Percentiles rank a stretch among this genome's conserved stretches.
Conservation (phyloP, 2,113 vertebrate species). For the Ictalurus furcatus region DNA sequence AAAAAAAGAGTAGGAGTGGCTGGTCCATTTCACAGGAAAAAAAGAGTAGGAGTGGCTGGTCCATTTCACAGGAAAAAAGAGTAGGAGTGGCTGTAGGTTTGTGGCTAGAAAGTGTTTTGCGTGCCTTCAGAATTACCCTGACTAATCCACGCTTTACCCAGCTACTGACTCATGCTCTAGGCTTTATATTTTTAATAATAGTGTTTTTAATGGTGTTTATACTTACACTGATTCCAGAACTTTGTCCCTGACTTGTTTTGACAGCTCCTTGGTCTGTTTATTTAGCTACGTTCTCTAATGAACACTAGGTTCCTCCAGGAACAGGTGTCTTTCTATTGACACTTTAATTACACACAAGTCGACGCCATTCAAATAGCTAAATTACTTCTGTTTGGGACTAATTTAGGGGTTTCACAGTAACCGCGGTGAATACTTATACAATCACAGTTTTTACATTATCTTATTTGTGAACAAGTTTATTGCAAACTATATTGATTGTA, state of each 20-base stretch:
- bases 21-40: constrained; percentile 14
- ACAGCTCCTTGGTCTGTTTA: not conserved
- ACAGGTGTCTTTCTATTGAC: not conserved
- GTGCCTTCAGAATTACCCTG: not conserved
- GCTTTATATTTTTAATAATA: not conserved
- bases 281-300: not conserved
- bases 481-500: too few relatives aligned
- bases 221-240: not conserved
- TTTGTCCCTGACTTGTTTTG: not conserved
- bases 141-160: not conserved
- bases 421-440: too few relatives aligned
- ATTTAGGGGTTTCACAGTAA: too few relatives aligned
- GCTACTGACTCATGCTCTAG: not conserved
- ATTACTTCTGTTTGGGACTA: too few relatives aligned
- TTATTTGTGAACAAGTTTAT: too few relatives aligned
- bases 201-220: not conserved
- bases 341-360: not conserved
- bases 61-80: constrained; percentile 1
- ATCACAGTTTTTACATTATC: too few relatives aligned
- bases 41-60: constrained; percentile 3
- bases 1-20: not conserved
- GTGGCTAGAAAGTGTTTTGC: not conserved
- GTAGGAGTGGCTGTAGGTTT: not conserved
- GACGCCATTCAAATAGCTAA: not conserved
- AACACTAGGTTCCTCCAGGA: not conserved